phyloP scores from a whole-genome alignment of 2,888 invertebrate genomes.

The Boloria selene region DNA sequence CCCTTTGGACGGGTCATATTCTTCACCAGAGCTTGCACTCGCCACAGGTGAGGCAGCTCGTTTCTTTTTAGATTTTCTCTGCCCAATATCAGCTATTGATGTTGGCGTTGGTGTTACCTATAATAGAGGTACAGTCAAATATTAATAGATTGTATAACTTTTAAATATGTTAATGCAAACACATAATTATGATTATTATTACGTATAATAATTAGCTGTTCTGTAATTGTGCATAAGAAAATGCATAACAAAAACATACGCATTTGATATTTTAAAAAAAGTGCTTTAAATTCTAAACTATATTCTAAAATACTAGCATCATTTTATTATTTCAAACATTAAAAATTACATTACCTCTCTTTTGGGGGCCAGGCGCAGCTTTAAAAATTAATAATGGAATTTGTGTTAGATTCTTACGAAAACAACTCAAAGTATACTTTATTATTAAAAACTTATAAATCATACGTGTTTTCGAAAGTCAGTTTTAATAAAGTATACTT shows the following conservation, averaged over 20 bases:
- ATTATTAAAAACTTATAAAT: no score
- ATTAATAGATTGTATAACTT: neutral
- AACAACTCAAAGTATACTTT: no score
- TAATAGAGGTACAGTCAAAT: slow-evolving; percentile 40
- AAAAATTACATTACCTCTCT: slow-evolving; percentile 14
- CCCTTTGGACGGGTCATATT: slow-evolving; percentile 71
- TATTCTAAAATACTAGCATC: no score
- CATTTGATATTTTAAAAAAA: no score
- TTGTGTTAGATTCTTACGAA: neutral
- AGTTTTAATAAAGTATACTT: no score
- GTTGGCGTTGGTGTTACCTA: slow-evolving; percentile 63
- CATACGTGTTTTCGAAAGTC: no score
- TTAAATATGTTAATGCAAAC: neutral
- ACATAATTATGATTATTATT: no score
- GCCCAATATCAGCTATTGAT: slow-evolving; percentile 69
- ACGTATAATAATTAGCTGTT: no score
- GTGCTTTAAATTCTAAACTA: no score
- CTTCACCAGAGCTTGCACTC: slow-evolving; percentile 76
- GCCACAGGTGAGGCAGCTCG: slow-evolving; percentile 66
- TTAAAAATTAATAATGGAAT: slow-evolving; percentile 1
- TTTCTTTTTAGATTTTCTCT: slow-evolving; percentile 75
- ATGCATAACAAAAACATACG: no score
- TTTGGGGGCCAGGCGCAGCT: slow-evolving; percentile 20
- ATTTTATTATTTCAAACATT: neutral
- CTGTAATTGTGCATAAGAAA: no score